phyloP scores from a whole-genome alignment of 2,113 vertebrate genomes.

The Heteronetta atricapilla region DNA sequence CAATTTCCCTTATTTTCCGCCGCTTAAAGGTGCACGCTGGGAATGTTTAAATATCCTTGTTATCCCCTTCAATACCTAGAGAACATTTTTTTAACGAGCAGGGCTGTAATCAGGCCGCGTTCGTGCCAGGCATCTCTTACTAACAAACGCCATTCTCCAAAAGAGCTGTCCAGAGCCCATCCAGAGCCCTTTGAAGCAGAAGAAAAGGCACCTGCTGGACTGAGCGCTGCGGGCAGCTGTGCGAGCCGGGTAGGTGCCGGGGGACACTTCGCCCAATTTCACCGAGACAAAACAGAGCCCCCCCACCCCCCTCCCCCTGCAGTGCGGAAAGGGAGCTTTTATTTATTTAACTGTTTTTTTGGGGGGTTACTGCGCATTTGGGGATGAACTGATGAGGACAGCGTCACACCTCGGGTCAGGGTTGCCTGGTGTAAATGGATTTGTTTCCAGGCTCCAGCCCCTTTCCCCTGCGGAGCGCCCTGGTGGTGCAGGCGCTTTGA shows the following conservation, averaged over 20 bases:
- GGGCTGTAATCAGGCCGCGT: constrained; percentile 25
- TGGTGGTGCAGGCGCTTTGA: accelerated
- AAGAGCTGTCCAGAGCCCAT: background rate
- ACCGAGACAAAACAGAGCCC: background rate
- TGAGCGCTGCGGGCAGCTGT: background rate
- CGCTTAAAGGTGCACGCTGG: constrained; percentile 52
- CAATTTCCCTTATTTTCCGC: constrained; percentile 47
- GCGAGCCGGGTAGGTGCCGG: background rate
- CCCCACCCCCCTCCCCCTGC: too few species aligned
- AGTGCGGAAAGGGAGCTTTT: accelerated
- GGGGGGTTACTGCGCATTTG: accelerated
- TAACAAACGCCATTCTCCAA: background rate
- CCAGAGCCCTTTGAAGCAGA: background rate
- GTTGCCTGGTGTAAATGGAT: background rate
- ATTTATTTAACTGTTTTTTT: background rate
- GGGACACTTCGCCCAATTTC: background rate
- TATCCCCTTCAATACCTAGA: constrained; percentile 44
- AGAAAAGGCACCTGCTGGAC: constrained; percentile 35
- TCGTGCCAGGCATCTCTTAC: constrained; percentile 25
- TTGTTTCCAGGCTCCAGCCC: background rate
- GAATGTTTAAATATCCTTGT: constrained; percentile 61
- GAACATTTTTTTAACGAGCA: constrained; percentile 40
- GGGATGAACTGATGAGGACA: background rate
- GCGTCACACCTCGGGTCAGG: accelerated
- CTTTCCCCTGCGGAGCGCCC: background rate